Percentiles rank a stretch among this genome's conserved stretches.
phyloP scores from a whole-genome alignment of 2,888 invertebrate genomes.

The Synergus gifuensis region DNA sequence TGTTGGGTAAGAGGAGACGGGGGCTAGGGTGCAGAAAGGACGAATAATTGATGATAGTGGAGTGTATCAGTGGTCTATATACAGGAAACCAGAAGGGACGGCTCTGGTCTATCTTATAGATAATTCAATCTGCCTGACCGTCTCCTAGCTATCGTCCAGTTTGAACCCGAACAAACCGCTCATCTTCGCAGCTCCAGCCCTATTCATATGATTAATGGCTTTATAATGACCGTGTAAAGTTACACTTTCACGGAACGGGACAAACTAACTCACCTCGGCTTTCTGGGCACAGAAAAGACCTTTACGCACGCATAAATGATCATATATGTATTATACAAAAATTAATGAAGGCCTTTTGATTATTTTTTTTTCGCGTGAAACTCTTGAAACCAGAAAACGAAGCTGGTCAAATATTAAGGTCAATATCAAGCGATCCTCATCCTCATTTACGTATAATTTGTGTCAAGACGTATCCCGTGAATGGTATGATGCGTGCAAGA shows the following conservation, averaged over 20 bases:
- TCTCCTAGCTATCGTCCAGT: conserved; percentile 44
- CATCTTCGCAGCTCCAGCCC: conserved; percentile 49
- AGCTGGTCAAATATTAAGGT: conserved; percentile 36
- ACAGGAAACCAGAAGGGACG: conserved; percentile 62
- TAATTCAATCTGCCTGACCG: conserved; percentile 70
- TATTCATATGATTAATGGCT: conserved; percentile 71
- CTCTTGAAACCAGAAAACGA: conserved; percentile 45
- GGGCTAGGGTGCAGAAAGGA: conserved; percentile 47
- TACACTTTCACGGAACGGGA: conserved; percentile 50
- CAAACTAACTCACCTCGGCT: background rate
- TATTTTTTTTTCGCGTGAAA: too few species aligned
- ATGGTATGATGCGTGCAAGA: conserved; percentile 15
- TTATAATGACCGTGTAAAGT: conserved; percentile 63
- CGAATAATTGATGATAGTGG: conserved; percentile 73
- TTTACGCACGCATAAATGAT: background rate
- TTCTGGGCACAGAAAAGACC: background rate
- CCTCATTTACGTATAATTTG: background rate
- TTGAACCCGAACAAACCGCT: conserved; percentile 40
- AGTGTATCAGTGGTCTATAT: conserved; percentile 64
- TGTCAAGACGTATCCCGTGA: conserved; percentile 7
- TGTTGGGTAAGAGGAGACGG: conserved; percentile 46
- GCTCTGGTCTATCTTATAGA: conserved; percentile 71
- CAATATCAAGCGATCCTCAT: background rate
- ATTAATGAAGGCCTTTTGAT: too few species aligned
- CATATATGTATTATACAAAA: too few species aligned